phyloP scores from a whole-genome alignment of 2,113 vertebrate genomes.

The Centropristis striata region DNA sequence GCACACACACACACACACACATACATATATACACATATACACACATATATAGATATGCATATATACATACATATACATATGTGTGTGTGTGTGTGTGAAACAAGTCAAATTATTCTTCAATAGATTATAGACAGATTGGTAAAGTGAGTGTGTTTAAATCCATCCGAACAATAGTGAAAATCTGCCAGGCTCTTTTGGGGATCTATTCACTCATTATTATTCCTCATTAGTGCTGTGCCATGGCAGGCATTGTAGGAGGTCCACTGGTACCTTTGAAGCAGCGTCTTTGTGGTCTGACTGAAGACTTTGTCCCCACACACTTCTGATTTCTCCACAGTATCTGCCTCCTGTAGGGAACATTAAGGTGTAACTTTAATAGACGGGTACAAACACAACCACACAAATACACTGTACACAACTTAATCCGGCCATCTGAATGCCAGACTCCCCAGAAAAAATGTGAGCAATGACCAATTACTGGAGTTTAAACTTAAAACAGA shows the following conservation, averaged over 20 bases:
- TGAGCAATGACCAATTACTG: background rate
- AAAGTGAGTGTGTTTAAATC: background rate
- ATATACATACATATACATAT: no score
- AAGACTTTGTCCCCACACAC: conserved; percentile 85
- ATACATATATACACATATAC: no score
- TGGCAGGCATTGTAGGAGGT: background rate
- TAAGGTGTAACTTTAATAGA: conserved; percentile 9
- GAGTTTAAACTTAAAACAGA: background rate
- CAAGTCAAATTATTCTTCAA: background rate
- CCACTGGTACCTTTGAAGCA: conserved; percentile 82
- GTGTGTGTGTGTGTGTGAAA: no score
- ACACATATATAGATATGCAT: no score
- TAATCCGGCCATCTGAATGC: background rate
- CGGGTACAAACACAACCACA: background rate
- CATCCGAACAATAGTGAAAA: background rate
- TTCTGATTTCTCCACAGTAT: conserved; percentile 56
- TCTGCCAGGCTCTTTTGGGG: background rate
- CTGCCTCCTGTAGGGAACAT: conserved; percentile 66
- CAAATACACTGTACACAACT: conserved; percentile 1
- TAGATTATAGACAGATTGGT: background rate
- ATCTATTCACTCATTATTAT: background rate
- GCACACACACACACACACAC: no score
- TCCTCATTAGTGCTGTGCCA: conserved; percentile 18
- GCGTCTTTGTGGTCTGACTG: conserved; percentile 82
- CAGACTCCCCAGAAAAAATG: background rate